Base-by-base conservation (phyloP, 2,888 invertebrate species). In the Xiphydria camelus region DNA sequence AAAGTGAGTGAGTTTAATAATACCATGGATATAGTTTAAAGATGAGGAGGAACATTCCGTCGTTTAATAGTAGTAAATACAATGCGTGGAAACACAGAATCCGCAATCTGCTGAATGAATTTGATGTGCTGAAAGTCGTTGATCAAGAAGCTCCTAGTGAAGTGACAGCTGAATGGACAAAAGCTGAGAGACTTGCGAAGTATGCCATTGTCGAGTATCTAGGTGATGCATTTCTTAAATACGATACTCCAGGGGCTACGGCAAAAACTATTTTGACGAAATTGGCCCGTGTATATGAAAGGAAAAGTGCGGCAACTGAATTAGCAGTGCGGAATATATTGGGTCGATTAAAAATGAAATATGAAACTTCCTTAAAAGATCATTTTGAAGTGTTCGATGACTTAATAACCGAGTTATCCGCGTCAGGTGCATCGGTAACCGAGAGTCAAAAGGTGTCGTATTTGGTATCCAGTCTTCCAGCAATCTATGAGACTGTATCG, bases 371-470 rank as follows among this genome's bases (percentile, higher is more conserved):
- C 5, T 33, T 63, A 18, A 45, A 41, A 21, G 60, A 56, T 23
- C 70, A 59, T 62, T 72, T 71, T 21, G 51, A 41, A 2, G 26
- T 34, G 3, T 74, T 75, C 47, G 71, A 75, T 41, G 60, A 69
- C 17, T 32, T 71, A 5, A 56, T 73, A 1, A 49, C 55, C 4
- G 69, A 74, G 36, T 50, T 75, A 32, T 14, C 52, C 4, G 59
- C 65, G 1, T 63, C 70, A 7, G 71, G 74, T 19, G 70, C 65
- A 2, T 64, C 61, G 35, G 33, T 72, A 3, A 62, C 68, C 14
- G 70, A 75, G 51, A 65, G 58, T 3, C 68, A 71, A 37, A 71
- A 69, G 50, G 52, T 73, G 2, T 53, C 67, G 1, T 66, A 72
- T 47, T 55, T 73, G n/a, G 49, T 73, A 9, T 26, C 70, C 1